phyloP scores from a whole-genome alignment of 2,113 vertebrate species.

The Budorcas taxicolor region DNA sequence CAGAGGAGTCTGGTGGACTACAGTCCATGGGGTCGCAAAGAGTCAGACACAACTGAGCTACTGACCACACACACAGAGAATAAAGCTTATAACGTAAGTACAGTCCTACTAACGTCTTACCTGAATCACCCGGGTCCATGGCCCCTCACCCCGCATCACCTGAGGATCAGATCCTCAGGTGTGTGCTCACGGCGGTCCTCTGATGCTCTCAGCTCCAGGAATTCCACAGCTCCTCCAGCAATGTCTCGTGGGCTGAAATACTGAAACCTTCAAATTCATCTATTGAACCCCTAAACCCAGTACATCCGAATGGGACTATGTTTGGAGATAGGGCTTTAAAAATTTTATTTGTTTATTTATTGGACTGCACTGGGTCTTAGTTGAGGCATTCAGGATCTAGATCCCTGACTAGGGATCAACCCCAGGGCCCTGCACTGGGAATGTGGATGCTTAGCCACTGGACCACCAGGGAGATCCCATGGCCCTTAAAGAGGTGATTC shows the following conservation, averaged over 20 bases:
- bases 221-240: neutral
- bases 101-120: neutral
- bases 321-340: neutral
- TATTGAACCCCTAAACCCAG: neutral
- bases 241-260: neutral
- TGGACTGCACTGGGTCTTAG: neutral
- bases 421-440: neutral
- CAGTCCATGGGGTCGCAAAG: neutral
- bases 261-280: neutral
- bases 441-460: neutral
- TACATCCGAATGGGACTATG: neutral
- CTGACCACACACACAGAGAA: neutral
- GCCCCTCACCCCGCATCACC: no score
- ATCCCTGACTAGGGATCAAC: neutral
- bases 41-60: neutral
- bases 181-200: neutral
- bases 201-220: neutral
- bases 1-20: neutral
- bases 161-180: neutral
- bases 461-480: neutral
- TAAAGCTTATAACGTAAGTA: neutral
- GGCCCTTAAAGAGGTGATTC: neutral
- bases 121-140: neutral
- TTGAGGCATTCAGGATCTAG: neutral
- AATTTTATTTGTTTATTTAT: neutral